These are phyloP conservation scores for Vanessa tameamea DNA, from an alignment of 1,140 invertebrate genomes.

Conservation along the genomic window DNA sequence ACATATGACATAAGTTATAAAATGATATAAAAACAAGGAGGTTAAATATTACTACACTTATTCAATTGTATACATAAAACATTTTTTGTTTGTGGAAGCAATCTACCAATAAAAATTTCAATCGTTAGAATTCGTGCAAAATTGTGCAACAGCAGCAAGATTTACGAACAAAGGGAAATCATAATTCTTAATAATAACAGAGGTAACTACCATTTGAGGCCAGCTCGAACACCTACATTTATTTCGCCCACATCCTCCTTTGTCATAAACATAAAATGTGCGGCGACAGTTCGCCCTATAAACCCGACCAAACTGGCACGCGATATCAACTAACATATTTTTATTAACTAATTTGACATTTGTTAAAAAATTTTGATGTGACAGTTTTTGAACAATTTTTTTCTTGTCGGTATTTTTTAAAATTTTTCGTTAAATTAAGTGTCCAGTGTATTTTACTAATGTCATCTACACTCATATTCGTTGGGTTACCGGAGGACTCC, in stretches of 20 bases:
- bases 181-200: conserved; percentile 49
- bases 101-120: neutral
- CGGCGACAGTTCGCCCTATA: conserved; percentile 55
- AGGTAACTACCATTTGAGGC: conserved; percentile 46
- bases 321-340: conserved; percentile 35
- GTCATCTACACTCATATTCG: conserved; percentile 70
- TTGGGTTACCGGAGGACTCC: conserved; percentile 68
- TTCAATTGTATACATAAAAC: no score
- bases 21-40: no score
- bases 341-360: conserved; percentile 35
- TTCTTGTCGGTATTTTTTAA: conserved; percentile 21
- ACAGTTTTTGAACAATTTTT: conserved; percentile 4
- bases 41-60: no score
- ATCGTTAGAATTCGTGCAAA: neutral
- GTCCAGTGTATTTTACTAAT: conserved; percentile 53
- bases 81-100: no score
- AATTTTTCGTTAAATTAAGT: conserved; percentile 43
- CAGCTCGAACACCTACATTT: conserved; percentile 58
- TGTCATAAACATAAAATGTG: conserved; percentile 60
- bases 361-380: conserved; percentile 20
- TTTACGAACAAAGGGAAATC: conserved; percentile 38
- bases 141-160: conserved; percentile 6
- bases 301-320: conserved; percentile 55
- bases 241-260: conserved; percentile 58
- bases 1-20: no score